phyloP scores from a whole-genome alignment of 2,113 vertebrate genomes.

The Oriolus oriolus region DNA sequence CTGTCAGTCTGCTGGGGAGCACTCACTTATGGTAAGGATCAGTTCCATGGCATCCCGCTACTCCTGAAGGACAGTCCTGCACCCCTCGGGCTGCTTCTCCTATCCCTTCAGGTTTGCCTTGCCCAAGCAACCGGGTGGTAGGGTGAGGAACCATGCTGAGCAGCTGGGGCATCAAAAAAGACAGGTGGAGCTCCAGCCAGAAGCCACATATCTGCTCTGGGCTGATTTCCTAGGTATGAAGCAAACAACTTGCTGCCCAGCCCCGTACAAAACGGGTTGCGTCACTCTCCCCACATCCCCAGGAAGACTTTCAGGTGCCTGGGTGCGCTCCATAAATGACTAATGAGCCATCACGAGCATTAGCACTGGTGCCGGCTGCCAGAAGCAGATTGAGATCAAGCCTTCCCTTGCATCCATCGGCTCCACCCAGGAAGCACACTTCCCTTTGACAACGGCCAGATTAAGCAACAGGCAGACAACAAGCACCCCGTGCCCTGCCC shows the following conservation, averaged over 20 bases:
- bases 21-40: neutral
- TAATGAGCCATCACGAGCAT: neutral
- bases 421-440: neutral
- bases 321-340: neutral
- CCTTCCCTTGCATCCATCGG: neutral
- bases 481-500: accelerated
- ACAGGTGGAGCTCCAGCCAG: neutral
- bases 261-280: neutral
- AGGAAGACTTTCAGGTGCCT: slow-evolving; percentile 12
- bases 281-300: neutral
- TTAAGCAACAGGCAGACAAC: neutral
- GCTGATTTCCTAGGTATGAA: neutral
- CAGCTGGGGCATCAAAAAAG: neutral
- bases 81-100: accelerated
- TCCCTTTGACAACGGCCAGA: neutral
- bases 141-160: neutral
- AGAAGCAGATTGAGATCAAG: neutral
- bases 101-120: neutral
- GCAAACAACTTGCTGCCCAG: neutral
- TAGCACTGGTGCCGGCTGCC: neutral
- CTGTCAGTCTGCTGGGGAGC: neutral
- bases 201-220: neutral
- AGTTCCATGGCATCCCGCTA: neutral
- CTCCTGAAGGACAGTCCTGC: neutral
- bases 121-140: neutral